These are phyloP conservation scores for Nasonia longicornis DNA, from an alignment of 1,140 invertebrate species.

Conservation along the genomic window DNA sequence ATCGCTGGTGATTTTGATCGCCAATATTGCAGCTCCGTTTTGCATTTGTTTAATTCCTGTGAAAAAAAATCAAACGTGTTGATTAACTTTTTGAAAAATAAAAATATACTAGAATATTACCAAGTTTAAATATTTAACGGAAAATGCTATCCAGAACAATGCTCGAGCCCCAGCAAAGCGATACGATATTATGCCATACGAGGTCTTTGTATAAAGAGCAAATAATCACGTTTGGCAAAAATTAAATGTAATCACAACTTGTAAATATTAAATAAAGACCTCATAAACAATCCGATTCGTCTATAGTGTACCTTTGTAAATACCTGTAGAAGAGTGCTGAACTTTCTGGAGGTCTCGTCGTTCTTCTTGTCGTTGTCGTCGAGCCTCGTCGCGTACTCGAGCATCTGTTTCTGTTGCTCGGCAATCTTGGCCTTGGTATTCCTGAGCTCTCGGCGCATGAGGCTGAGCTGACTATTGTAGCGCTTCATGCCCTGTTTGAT, in stretches of 20 bases:
- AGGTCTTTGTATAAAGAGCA: no score
- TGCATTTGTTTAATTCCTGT: conserved; percentile 89
- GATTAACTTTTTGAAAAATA: no score
- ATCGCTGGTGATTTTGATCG: conserved; percentile 85
- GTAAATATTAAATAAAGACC: no score
- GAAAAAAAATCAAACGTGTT: no score
- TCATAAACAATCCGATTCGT: background rate
- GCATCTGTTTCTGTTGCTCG: conserved; percentile 85
- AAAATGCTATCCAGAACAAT: no score
- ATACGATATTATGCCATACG: no score
- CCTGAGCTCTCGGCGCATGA: conserved; percentile 81
- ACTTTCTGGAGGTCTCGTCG: conserved; percentile 88
- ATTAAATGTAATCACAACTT: no score
- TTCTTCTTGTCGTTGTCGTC: conserved; percentile 92
- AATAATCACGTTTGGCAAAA: no score
- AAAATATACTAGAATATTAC: no score
- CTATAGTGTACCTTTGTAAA: conserved; percentile 63
- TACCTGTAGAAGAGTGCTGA: conserved; percentile 87
- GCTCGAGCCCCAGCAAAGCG: no score
- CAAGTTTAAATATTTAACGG: no score
- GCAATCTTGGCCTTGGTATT: conserved; percentile 83
- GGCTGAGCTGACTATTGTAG: conserved; percentile 82
- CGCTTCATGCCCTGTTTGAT: conserved; percentile 91
- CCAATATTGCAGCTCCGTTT: conserved; percentile 91
- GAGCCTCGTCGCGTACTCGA: conserved; percentile 84